Evolutionary conservation across 2,888 invertebrate genomes (phyloP), one percentile per base, ranked within the genome.

Genomic region (Chrysotoxum bicinctum): DNA sequence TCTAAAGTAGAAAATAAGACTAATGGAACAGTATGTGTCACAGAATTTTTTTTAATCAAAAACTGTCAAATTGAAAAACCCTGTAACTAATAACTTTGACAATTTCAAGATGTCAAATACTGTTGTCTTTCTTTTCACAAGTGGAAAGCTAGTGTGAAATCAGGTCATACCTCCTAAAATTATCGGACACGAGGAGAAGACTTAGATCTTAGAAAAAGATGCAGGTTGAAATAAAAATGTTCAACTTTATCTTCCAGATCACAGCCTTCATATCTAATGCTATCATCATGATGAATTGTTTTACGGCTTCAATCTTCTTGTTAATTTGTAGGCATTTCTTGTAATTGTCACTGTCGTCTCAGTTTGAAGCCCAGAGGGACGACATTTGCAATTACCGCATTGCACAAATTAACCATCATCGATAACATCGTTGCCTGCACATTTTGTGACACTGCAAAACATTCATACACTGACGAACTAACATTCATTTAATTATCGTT

Each of bases 401-500:
- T 66, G 66, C 66, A 50, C 66, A 66, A 66, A 66, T 66, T 58
- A 50, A 66, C 66, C 35, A 50, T 66, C 66, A 30, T 50, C 50
- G 66, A 50, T 66, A 66, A 66, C 48, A 66, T 35, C 50, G 66
- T 66, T 66, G 30, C 12, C 50, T 50, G 62, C 30, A 64, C 45
- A 50, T 50, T 50, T 66, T 66, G 50, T 66, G 21, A 35, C 66
- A 50, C 62, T 64, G 45, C n/a, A n/a, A n/a, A n/a, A n/a, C n/a
- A n/a, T 43, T 3, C 2, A 14, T 9, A 26, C 16, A 43, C 26
- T 60, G 40, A 54, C 35, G 16, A 45, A 21, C 68, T 50, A 80
- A 54, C 69, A 48, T 77, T 58, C 76, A 73, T 76, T 80, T 81
- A 85, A 85, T 85, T 85, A 85, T 76, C 85, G 76, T 76, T 76